Percentiles rank a stretch among this genome's conserved stretches.
phyloP scores from a whole-genome alignment of 2,888 invertebrate genomes.

The Dorcus hopei region DNA sequence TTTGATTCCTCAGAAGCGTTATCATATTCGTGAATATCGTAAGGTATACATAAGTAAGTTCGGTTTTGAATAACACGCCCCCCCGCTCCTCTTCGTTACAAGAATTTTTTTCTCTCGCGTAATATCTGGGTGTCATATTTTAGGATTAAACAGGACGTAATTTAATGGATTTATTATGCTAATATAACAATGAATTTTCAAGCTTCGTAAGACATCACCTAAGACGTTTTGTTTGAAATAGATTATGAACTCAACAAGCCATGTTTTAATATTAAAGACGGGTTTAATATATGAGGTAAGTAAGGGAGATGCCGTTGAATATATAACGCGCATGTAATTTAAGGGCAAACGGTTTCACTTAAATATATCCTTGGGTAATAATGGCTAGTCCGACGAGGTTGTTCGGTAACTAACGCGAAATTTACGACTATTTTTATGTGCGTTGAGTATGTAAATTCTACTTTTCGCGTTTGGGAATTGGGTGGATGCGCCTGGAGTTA shows the following conservation, averaged over 20 bases:
- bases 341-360: neutral
- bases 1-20: too few species aligned
- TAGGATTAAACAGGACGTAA: neutral
- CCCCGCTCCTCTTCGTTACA: neutral
- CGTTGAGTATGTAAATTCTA: neutral
- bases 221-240: neutral
- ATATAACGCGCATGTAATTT: neutral
- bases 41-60: neutral
- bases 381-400: neutral
- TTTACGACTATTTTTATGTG: neutral
- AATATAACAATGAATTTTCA: neutral
- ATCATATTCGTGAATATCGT: too few species aligned
- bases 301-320: neutral
- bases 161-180: neutral
- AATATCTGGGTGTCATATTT: neutral
- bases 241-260: neutral
- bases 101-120: neutral
- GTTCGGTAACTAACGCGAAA: neutral
- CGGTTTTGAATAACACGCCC: neutral
- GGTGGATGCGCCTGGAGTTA: neutral
- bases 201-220: neutral
- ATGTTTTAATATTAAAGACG: constrained; percentile 1
- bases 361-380: too few species aligned
- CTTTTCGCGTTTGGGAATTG: neutral
- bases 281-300: neutral